phyloP scores from a whole-genome alignment of 2,113 vertebrate species.

The Hepsetus odoe region DNA sequence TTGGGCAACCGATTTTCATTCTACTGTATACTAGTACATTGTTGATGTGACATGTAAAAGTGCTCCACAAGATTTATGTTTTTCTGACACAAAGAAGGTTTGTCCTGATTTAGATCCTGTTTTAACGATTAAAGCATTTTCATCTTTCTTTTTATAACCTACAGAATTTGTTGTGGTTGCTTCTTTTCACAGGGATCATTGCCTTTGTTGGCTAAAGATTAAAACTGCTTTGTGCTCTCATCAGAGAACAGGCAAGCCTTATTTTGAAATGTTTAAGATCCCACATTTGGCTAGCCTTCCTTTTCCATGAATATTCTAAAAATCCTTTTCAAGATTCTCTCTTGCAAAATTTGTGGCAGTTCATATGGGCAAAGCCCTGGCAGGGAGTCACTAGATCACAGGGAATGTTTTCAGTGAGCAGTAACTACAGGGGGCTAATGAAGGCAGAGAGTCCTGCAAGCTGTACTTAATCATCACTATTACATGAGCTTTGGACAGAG shows the following conservation, averaged over 20 bases:
- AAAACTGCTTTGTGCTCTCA: background rate
- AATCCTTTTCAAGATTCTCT: constrained; percentile 22
- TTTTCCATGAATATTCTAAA: background rate
- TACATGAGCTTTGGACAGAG: constrained; percentile 41
- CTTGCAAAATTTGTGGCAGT: background rate
- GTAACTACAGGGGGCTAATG: constrained; percentile 47
- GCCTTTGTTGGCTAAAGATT: background rate
- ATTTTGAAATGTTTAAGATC: background rate
- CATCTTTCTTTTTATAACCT: background rate
- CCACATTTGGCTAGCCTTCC: background rate
- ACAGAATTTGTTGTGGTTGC: background rate
- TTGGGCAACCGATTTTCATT: too few species aligned
- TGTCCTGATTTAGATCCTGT: too few species aligned
- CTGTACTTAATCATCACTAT: constrained; percentile 49
- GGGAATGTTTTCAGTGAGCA: constrained; percentile 34
- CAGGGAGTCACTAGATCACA: constrained; percentile 18
- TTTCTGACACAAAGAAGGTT: background rate
- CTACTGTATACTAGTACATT: too few species aligned
- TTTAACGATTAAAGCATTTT: too few species aligned
- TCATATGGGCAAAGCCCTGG: constrained; percentile 1
- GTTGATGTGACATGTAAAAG: too few species aligned
- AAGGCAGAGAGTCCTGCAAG: constrained; percentile 21
- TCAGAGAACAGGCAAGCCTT: background rate
- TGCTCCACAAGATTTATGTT: too few species aligned
- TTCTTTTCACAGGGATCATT: too few species aligned